Conservation (phyloP, 2,113 vertebrate genomes). For the Equus przewalskii region DNA sequence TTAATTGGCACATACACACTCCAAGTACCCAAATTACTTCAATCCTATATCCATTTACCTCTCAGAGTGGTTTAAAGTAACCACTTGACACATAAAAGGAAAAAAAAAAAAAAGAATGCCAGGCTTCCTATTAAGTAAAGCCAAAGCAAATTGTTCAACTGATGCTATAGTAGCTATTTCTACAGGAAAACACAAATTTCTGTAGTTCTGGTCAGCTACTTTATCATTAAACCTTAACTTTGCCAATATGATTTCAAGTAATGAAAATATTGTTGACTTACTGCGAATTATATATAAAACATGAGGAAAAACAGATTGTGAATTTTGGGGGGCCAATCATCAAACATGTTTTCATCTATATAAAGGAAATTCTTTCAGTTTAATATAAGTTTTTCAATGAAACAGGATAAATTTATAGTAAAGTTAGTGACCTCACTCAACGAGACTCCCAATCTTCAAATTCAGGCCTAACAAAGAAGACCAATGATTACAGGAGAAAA, state of each 20-base stretch:
- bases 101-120: slow-evolving; percentile 14
- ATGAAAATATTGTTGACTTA: slow-evolving; percentile 25
- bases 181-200: slow-evolving; percentile 46
- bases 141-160: slow-evolving; percentile 26
- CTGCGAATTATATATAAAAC: background rate
- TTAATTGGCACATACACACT: background rate
- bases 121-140: slow-evolving; percentile 34
- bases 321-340: background rate
- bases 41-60: slow-evolving; percentile 3
- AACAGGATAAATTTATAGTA: slow-evolving; percentile 49
- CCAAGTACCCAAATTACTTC: background rate
- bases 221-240: slow-evolving; percentile 31
- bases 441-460: slow-evolving; percentile 51
- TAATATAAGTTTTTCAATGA: slow-evolving; percentile 19
- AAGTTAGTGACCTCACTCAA: background rate
- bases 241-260: background rate
- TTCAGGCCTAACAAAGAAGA: slow-evolving; percentile 16
- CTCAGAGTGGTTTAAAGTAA: slow-evolving; percentile 18
- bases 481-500: background rate
- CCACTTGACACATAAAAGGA: background rate
- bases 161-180: background rate
- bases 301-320: background rate
- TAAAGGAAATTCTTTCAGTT: slow-evolving; percentile 31
- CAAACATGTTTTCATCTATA: slow-evolving; percentile 59
- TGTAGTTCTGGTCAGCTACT: slow-evolving; percentile 20